A percentile compares a stretch with the other conserved stretches of the same genome.
Evolutionary conservation across 1,140 invertebrate genomes (phyloP).

Genomic region (Papilio xuthus): DNA sequence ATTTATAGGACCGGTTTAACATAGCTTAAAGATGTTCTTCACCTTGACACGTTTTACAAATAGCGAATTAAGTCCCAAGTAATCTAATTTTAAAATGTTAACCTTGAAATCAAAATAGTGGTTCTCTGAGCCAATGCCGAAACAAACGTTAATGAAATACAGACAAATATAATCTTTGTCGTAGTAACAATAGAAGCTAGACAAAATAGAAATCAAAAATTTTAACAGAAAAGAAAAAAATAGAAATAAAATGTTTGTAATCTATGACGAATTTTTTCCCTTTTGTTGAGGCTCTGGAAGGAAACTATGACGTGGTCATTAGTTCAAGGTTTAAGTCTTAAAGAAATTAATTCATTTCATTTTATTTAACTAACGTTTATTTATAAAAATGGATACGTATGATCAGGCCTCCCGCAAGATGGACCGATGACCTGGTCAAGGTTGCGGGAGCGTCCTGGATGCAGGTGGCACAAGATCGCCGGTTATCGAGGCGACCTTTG

Average conservation of each 20-base stretch:
- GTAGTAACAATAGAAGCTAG: neutral
- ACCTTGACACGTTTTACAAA: conserved; percentile 47
- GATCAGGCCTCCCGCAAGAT: too few relatives aligned
- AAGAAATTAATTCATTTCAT: neutral
- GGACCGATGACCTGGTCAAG: too few relatives aligned
- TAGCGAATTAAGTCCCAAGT: conserved; percentile 8
- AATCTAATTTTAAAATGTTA: conserved; percentile 7
- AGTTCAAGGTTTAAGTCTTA: neutral
- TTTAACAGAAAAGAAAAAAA: neutral
- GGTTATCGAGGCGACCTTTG: too few relatives aligned
- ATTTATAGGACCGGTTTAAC: conserved; percentile 39
- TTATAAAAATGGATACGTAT: neutral
- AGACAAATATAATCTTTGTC: neutral
- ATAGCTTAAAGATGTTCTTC: conserved; percentile 40
- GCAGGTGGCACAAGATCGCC: too few relatives aligned
- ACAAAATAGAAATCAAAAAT: neutral
- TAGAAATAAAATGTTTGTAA: neutral
- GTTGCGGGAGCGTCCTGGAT: too few relatives aligned
- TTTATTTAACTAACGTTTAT: too few relatives aligned
- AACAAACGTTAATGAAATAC: neutral
- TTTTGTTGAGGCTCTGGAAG: neutral
- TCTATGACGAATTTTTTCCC: neutral
- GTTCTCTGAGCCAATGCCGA: neutral
- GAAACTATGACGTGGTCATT: neutral
- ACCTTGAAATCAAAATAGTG: neutral